These are phyloP conservation scores for Orchestia grillus DNA, from an alignment of 1,140 invertebrate genomes.

Conservation along the genomic window DNA sequence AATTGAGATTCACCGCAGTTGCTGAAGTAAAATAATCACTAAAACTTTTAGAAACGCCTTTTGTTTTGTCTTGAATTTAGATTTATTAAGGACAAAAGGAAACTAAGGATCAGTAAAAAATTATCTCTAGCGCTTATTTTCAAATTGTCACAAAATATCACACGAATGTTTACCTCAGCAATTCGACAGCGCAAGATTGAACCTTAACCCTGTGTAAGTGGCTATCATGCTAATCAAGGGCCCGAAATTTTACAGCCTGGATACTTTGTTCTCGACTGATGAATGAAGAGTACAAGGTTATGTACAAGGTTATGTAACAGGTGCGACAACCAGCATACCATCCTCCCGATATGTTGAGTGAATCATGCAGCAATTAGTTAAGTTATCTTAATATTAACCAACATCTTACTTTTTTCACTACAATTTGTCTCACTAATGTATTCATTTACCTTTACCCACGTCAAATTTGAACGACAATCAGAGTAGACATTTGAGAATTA, in stretches of 20 bases:
- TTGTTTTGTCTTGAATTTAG: neutral
- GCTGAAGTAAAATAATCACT: neutral
- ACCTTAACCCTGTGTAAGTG: neutral
- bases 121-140: neutral
- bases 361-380: neutral
- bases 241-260: neutral
- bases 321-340: neutral
- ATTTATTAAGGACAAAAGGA: neutral
- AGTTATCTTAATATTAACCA: neutral
- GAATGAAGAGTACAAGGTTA: neutral
- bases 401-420: neutral
- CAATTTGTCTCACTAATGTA: neutral
- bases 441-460: neutral
- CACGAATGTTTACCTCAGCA: neutral
- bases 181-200: neutral
- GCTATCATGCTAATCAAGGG: neutral
- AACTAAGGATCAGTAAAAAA: neutral
- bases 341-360: constrained; percentile 19
- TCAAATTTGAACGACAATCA: neutral
- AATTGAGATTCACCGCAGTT: neutral
- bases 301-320: neutral
- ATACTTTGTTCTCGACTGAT: neutral
- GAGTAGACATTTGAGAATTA: neutral
- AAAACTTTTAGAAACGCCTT: neutral
- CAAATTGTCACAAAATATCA: neutral